phyloP scores from a whole-genome alignment of 2,888 invertebrate genomes.

The Caenorhabditis parvicauda region DNA sequence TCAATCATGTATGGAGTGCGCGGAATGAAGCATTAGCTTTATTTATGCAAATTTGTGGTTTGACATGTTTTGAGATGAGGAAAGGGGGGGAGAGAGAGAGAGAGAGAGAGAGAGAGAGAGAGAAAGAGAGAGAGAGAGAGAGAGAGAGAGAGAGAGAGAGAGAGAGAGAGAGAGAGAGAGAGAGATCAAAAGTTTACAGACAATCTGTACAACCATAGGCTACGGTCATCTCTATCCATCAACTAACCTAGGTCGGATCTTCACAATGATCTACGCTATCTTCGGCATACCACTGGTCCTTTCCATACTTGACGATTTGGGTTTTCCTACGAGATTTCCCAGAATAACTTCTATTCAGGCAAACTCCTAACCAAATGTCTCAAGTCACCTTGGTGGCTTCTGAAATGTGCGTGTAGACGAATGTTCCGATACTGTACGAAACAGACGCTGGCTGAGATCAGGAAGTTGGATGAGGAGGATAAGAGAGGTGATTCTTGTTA shows the following conservation, averaged over 20 bases:
- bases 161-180: too few relatives aligned
- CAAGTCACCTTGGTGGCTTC: conserved; percentile 56
- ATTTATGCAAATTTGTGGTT: too few relatives aligned
- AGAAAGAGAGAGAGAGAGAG: too few relatives aligned
- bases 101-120: too few relatives aligned
- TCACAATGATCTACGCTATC: conserved; percentile 88
- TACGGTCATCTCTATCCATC: conserved; percentile 85
- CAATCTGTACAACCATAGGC: conserved; percentile 59
- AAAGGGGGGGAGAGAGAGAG: too few relatives aligned
- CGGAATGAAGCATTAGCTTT: too few relatives aligned
- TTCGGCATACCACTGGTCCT: conserved; percentile 93
- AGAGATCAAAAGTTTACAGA: conserved; percentile 31
- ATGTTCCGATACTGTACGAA: conserved; percentile 59
- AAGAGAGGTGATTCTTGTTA: conserved; percentile 26
- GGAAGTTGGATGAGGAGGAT: conserved; percentile 51
- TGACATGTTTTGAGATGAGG: too few relatives aligned
- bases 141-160: not conserved
- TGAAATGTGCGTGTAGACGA: conserved; percentile 55
- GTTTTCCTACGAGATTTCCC: conserved; percentile 11
- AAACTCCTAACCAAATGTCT: conserved; percentile 51
- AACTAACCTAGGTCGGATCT: conserved; percentile 78
- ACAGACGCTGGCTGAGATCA: conserved; percentile 54
- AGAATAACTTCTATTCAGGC: conserved; percentile 31
- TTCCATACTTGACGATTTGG: conserved; percentile 78
- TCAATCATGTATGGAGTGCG: too few relatives aligned